Percentiles rank a stretch among this genome's conserved stretches.
phyloP scores from a whole-genome alignment of 2,888 invertebrate genomes.

The Melinaea marsaeus region DNA sequence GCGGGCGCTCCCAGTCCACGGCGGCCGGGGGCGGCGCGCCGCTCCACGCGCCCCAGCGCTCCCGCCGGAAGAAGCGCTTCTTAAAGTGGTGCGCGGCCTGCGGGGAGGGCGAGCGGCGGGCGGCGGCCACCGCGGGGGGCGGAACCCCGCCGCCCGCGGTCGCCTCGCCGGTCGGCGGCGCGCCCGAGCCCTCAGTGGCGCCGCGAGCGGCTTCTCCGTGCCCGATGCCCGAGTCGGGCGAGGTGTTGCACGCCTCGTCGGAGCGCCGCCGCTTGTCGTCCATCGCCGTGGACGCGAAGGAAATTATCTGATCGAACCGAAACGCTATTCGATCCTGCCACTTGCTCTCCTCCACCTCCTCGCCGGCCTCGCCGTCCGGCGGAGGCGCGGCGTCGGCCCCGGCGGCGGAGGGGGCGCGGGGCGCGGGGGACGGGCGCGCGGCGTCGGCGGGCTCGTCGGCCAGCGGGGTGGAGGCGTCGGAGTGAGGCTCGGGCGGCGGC shows the following conservation, averaged over 20 bases:
- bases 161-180: conserved; percentile 47
- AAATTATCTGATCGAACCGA: conserved; percentile 95
- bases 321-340: conserved; percentile 96
- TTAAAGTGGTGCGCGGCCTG: conserved; percentile 82
- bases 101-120: conserved; percentile 64
- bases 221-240: conserved; percentile 91
- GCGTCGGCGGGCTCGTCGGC: conserved; percentile 77
- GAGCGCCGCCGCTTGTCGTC: conserved; percentile 91
- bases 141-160: conserved; percentile 52
- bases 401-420: not conserved
- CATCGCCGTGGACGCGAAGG: conserved; percentile 94
- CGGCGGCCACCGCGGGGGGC: conserved; percentile 32
- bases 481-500: conserved; percentile 82
- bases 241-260: conserved; percentile 90
- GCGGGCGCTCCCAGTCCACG: conserved; percentile 72
- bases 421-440: conserved; percentile 59
- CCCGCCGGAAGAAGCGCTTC: conserved; percentile 89
- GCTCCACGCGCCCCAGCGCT: conserved; percentile 80
- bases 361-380: conserved; percentile 79
- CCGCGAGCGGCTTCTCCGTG: conserved; percentile 75
- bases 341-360: conserved; percentile 88
- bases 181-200: conserved; percentile 43
- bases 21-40: conserved; percentile 61
- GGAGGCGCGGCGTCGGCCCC: conserved; percentile 32
- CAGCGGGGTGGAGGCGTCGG: conserved; percentile 81